These are phyloP conservation scores for Megaleporinus macrocephalus DNA, from an alignment of 2,113 vertebrate genomes.

Conservation along the genomic window DNA sequence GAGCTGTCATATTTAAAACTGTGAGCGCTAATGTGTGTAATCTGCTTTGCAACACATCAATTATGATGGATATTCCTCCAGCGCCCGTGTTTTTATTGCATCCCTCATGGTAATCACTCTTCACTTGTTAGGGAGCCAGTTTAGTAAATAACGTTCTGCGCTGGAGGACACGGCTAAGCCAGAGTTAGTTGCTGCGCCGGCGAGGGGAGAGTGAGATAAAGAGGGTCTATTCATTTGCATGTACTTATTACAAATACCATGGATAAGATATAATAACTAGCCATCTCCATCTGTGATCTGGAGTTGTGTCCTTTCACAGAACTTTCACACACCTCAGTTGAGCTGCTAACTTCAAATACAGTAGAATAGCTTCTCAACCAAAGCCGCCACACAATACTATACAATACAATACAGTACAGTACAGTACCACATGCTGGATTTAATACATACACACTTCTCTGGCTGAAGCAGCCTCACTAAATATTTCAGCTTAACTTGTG, in stretches of 20 bases:
- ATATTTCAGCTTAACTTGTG: too few species aligned
- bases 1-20: slow-evolving; percentile 82
- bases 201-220: neutral
- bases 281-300: neutral
- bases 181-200: slow-evolving; percentile 43
- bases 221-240: slow-evolving; percentile 7
- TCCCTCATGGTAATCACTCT: slow-evolving; percentile 80
- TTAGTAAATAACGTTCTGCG: slow-evolving; percentile 83
- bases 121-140: slow-evolving; percentile 81
- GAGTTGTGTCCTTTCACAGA: neutral
- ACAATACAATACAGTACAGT: neutral
- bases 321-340: neutral
- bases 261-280: neutral
- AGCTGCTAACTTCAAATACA: neutral
- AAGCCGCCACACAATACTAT: neutral
- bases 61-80: slow-evolving; percentile 83
- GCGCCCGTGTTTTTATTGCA: slow-evolving; percentile 67
- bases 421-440: neutral
- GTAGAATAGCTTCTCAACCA: neutral
- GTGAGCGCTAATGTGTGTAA: slow-evolving; percentile 85
- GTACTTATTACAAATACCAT: slow-evolving; percentile 7
- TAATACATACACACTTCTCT: neutral
- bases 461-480: too few species aligned
- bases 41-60: slow-evolving; percentile 87
- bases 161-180: slow-evolving; percentile 62